Conservation (phyloP, 2,113 vertebrate species). For the Hylia prasina region DNA sequence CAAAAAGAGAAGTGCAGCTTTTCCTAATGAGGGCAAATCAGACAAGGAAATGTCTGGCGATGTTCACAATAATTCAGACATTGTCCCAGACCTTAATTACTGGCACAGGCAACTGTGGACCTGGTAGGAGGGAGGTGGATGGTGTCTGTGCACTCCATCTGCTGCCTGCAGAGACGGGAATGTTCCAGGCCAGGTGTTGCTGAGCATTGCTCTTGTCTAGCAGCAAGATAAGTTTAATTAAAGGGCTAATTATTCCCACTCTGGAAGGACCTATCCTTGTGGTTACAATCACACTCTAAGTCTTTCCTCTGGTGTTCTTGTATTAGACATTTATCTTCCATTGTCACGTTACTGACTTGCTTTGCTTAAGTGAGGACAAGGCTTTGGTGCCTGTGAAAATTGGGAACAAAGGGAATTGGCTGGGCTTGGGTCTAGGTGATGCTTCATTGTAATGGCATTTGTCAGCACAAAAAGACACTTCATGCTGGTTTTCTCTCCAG, state of each 20-base stretch:
- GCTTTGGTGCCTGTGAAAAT: constrained; percentile 1
- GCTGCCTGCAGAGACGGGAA: constrained; percentile 59
- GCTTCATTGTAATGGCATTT: background rate
- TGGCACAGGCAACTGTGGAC: background rate
- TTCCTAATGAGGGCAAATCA: background rate
- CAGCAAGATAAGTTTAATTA: constrained; percentile 70
- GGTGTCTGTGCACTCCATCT: constrained; percentile 50
- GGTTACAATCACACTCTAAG: background rate
- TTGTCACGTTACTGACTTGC: background rate
- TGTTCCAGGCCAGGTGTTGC: constrained; percentile 61
- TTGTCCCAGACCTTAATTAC: constrained; percentile 64
- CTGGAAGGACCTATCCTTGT: background rate
- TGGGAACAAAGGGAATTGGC: constrained; percentile 29
- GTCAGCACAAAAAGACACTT: constrained; percentile 23
- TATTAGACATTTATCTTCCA: constrained; percentile 7
- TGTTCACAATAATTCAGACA: constrained; percentile 12
- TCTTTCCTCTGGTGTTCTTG: background rate
- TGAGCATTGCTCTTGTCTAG: constrained; percentile 58
- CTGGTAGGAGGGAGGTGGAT: constrained; percentile 20
- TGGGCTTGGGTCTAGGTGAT: background rate
- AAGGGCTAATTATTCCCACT: constrained; percentile 66
- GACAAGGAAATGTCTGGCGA: background rate
- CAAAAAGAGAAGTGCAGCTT: background rate
- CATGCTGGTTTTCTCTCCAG: background rate
- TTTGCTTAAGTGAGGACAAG: constrained; percentile 24